Percentiles rank a stretch among this genome's conserved stretches.
Conservation (phyloP, 2,113 vertebrate genomes). For the Cyanoramphus novaezelandiae region DNA sequence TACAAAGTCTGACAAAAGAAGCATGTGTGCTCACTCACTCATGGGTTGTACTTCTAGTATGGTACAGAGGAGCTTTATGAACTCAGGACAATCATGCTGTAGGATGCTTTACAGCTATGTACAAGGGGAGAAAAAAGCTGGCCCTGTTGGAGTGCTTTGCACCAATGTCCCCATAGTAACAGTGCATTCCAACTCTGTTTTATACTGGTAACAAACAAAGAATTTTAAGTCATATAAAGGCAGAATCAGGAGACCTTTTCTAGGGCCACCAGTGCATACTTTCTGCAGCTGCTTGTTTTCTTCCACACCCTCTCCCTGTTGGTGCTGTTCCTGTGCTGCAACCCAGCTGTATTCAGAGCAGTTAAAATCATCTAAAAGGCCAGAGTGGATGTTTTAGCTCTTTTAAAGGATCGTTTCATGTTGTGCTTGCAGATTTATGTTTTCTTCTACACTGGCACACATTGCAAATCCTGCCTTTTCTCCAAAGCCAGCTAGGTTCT, state of each 20-base stretch:
- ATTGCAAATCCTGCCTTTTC: background rate
- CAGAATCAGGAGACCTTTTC: slow-evolving; percentile 8
- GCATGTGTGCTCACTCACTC: background rate
- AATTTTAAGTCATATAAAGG: slow-evolving; percentile 4
- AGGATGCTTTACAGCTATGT: background rate
- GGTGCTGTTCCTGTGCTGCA: background rate
- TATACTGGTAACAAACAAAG: background rate
- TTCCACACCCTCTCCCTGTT: slow-evolving; percentile 8
- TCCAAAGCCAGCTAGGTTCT: background rate
- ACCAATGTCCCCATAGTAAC: background rate
- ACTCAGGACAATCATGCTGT: background rate
- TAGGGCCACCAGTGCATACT: background rate
- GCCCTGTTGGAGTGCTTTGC: background rate
- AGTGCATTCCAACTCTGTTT: background rate
- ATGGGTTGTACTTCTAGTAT: background rate
- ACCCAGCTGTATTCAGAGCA: background rate
- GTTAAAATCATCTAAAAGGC: background rate
- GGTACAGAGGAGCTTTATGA: background rate
- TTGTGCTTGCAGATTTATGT: background rate
- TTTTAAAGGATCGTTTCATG: background rate
- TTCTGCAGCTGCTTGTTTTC: slow-evolving; percentile 26
- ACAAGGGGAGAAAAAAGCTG: background rate
- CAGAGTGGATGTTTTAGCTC: background rate
- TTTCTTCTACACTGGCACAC: background rate
- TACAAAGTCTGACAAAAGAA: background rate